Evolutionary conservation across 2,113 vertebrate species (phyloP), one percentile per base, ranked within the genome.

Genomic region (Manacus vitellinus): DNA sequence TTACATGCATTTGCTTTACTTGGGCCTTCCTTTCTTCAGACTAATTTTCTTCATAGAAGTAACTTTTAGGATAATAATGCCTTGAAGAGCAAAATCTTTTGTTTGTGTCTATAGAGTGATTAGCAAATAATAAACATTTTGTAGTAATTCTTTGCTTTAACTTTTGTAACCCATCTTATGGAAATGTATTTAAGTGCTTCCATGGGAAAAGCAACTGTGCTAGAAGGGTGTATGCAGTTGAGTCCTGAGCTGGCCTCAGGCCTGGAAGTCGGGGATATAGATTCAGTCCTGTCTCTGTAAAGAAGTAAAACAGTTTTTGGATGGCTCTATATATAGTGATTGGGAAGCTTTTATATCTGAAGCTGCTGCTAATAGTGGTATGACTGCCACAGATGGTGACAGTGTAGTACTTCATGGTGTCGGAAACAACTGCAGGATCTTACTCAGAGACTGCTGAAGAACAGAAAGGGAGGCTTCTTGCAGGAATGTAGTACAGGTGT

Each of bases 281-380:
- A 27, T 37, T 71, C 10, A 21, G 21, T 56, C 37, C 13, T 44
- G 20, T 35, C 19, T 6, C 9, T 16, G 2, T 49, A n/a, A 27
- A 61, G 55, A 66, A 58, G 23, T 46, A 35, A 49, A 72, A 25
- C 0, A 56, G 12, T 8, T 46, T 79, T n/a, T 63, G 2, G 28
- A 3, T 37, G 25, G 22, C 20, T 70, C 9, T 14, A 0, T 13
- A 3, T 54, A 6, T 1, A 13, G 24, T 33, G 19, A 10, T 8
- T 13, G 5, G 37, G 55, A 46, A 84, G 24, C 37, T 54, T 89
- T 80, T 61, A 43, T 41, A 65, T 31, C 17, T 76, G 67, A 49
- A 66, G 47, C 58, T 89, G 4, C 25, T 46, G 84, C 52, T 37
- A 15, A 6, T 35, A 41, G 24, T 4, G 12, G 8, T n/a, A 5